A percentile compares a stretch with the other conserved stretches of the same genome.
These are phyloP conservation scores for Geotrypetes seraphini DNA, from an alignment of 2,797 vertebrate genomes.

Conservation along the genomic window DNA sequence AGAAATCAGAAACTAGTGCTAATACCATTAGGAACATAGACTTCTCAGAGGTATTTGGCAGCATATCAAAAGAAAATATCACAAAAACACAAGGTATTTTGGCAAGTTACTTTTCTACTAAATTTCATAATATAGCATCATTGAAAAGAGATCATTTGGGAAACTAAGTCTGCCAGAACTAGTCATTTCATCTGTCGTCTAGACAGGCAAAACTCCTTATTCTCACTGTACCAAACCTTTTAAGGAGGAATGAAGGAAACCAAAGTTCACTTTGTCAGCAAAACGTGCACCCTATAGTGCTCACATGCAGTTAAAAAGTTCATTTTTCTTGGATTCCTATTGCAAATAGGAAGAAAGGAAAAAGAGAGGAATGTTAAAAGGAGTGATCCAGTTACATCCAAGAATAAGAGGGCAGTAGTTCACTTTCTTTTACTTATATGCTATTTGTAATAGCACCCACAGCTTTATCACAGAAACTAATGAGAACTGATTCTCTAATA, in stretches of 20 bases:
- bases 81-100: neutral
- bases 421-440: too few species aligned
- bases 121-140: neutral
- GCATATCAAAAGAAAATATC: neutral
- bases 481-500: too few species aligned
- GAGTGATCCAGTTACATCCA: too few species aligned
- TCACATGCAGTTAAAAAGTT: neutral
- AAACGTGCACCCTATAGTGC: constrained; percentile 6
- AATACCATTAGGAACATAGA: neutral
- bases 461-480: too few species aligned
- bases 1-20: neutral
- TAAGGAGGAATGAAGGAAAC: constrained; percentile 21
- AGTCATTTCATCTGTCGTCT: constrained; percentile 9
- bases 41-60: neutral
- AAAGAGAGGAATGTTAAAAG: neutral
- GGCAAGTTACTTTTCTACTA: neutral
- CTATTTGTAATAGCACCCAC: too few species aligned
- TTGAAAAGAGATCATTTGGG: constrained; percentile 7
- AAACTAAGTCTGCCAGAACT: neutral
- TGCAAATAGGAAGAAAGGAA: neutral
- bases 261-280: constrained; percentile 12
- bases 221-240: constrained; percentile 18
- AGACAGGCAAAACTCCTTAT: constrained; percentile 9
- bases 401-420: too few species aligned
- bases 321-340: constrained; percentile 3